A percentile compares a stretch with the other conserved stretches of the same genome.
phyloP scores from a whole-genome alignment of 2,113 vertebrate species.

The Pelodiscus sinensis region DNA sequence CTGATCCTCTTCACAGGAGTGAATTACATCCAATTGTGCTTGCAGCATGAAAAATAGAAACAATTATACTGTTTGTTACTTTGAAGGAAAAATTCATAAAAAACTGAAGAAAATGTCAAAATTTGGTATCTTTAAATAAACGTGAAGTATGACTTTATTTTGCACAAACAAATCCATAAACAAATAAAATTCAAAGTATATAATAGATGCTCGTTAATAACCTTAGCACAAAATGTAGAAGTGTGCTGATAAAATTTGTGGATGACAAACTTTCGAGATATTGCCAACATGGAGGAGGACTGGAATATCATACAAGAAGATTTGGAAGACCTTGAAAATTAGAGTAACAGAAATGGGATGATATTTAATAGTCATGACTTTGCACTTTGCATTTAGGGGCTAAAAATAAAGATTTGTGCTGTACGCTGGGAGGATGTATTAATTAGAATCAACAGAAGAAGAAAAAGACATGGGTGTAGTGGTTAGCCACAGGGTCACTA shows the following conservation, averaged over 20 bases:
- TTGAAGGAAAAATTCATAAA: not conserved
- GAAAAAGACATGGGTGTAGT: too few relatives aligned
- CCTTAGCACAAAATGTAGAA: not conserved
- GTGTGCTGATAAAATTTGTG: not conserved
- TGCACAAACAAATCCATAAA: too few relatives aligned
- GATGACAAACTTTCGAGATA: not conserved
- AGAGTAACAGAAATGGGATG: too few relatives aligned
- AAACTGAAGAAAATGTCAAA: not conserved
- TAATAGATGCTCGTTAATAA: too few relatives aligned
- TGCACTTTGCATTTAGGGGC: not conserved
- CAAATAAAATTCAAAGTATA: too few relatives aligned
- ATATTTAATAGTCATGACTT: not conserved
- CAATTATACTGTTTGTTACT: not conserved
- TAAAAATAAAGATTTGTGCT: too few relatives aligned
- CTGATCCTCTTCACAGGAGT: conserved; percentile 6
- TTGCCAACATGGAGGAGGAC: too few relatives aligned
- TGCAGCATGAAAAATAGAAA: not conserved
- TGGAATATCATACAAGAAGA: not conserved
- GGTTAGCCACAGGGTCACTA: too few relatives aligned
- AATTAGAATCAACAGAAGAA: too few relatives aligned
- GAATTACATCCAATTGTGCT: not conserved
- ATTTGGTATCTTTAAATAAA: too few relatives aligned
- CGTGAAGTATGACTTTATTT: too few relatives aligned
- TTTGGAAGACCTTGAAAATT: not conserved
- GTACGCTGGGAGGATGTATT: too few relatives aligned